Base-by-base conservation (phyloP, 2,797 vertebrate species). In the Calcarius lapponicus region DNA sequence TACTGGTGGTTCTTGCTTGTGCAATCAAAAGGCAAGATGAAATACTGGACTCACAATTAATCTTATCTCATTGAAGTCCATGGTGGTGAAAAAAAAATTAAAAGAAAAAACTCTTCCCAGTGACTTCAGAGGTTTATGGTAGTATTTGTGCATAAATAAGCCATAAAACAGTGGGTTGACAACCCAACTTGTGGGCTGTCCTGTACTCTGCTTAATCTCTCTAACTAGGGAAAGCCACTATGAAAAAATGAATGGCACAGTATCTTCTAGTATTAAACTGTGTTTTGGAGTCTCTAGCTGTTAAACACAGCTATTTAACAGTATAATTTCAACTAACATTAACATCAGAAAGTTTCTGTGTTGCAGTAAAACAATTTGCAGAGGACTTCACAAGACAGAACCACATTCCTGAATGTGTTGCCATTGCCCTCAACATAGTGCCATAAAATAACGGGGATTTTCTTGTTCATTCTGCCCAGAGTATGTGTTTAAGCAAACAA, bases 381-480 rank as follows among this genome's bases (percentile, higher is more conserved):
- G 75, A 90, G 87, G 71, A 86, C 96, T 98, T 98, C 83, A 86
- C 96, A 85, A 32, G 65, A 89, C 60, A 92, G 90, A 45, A 95
- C 19, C 43, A 98, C 97, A 99, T 99, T 99, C 98, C 95, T 86
- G 97, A 98, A 95, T 40, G 19, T 84, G 48, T 88, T 96, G 97
- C 65, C 81, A 96, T 83, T 97, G 96, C 95, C 98, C 95, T 94
- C 98, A 93, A 98, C 97, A 98, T 86, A 98, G 97, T 98, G 98
- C 85, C 75, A 98, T 97, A 98, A 98, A 98, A 98, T 98, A 98
- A 98, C 97, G 98, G 97, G 97, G 98, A 98, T 98, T 98, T 99
- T 98, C 98, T 98, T 98, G 51, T 98, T 99, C 98, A 94, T 98
- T 98, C 96, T 97, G 97, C 96, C 97, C 88, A 91, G 95, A 73